These are phyloP conservation scores for Ethmia dodecea DNA, from an alignment of 2,888 invertebrate genomes.

Conservation along the genomic window DNA sequence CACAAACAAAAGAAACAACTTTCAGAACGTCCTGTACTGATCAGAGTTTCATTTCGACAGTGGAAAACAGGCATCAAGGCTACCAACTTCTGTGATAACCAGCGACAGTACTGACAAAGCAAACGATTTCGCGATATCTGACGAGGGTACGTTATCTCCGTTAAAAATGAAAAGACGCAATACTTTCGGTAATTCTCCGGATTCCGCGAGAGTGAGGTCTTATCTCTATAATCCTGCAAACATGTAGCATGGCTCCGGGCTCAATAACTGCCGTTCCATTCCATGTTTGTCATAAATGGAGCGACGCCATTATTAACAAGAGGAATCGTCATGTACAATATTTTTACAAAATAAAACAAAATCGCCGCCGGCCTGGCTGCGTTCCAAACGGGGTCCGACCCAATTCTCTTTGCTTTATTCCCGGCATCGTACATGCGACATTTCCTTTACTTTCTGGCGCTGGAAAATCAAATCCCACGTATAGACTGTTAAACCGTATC, in stretches of 20 bases:
- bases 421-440: conserved; percentile 52
- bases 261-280: conserved; percentile 8
- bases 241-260: not conserved
- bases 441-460: conserved; percentile 32
- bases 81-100: no score
- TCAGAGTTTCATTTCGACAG: no score
- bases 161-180: no score
- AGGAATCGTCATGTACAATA: conserved; percentile 3
- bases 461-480: not conserved
- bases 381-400: conserved; percentile 40
- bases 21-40: no score
- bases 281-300: conserved; percentile 19
- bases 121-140: no score
- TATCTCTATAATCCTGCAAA: no score
- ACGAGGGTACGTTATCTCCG: no score
- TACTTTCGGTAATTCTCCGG: no score
- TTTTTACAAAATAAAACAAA: conserved; percentile 8
- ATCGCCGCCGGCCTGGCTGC: conserved; percentile 3
- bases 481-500: not conserved
- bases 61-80: no score
- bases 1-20: no score
- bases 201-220: no score
- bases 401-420: conserved; percentile 64
- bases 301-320: conserved; percentile 11
- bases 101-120: no score